A percentile compares a stretch with the other conserved stretches of the same genome.
Conservation (phyloP, 2,113 vertebrate species). For the Acrocephalus arundinaceus region DNA sequence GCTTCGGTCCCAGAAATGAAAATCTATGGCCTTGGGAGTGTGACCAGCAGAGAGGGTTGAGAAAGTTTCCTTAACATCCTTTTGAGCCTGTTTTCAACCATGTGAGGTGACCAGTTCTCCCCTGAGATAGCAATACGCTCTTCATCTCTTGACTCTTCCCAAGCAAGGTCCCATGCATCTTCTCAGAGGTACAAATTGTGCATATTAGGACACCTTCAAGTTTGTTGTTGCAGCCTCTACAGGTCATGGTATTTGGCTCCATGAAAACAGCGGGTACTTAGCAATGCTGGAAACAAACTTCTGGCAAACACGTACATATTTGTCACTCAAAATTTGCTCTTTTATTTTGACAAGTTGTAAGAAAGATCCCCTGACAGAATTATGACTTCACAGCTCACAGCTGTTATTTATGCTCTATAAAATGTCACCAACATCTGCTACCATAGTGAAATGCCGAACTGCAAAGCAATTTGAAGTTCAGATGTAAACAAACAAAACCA, state of each 20-base stretch:
- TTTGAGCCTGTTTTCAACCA: not conserved
- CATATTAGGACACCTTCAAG: not conserved
- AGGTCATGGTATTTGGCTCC: not conserved
- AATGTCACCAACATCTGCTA: slow-evolving; percentile 37
- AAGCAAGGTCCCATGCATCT: not conserved
- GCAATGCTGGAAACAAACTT: not conserved
- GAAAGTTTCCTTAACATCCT: not conserved
- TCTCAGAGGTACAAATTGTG: not conserved
- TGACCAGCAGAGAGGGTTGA: not conserved
- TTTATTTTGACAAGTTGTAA: not conserved
- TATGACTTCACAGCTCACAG: not conserved
- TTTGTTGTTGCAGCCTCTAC: not conserved
- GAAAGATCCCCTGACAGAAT: not conserved
- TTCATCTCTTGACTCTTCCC: not conserved
- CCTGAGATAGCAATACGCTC: not conserved
- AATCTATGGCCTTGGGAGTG: not conserved
- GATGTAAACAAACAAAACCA: slow-evolving; percentile 13
- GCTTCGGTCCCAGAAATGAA: not conserved
- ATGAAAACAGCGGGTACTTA: not conserved
- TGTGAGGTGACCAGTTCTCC: not conserved
- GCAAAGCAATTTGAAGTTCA: not conserved
- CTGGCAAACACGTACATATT: not conserved
- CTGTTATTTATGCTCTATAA: slow-evolving; percentile 37
- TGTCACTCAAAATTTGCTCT: not conserved
- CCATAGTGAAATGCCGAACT: not conserved